Conservation (phyloP, 2,888 invertebrate species). For the Cheilosia soror region DNA sequence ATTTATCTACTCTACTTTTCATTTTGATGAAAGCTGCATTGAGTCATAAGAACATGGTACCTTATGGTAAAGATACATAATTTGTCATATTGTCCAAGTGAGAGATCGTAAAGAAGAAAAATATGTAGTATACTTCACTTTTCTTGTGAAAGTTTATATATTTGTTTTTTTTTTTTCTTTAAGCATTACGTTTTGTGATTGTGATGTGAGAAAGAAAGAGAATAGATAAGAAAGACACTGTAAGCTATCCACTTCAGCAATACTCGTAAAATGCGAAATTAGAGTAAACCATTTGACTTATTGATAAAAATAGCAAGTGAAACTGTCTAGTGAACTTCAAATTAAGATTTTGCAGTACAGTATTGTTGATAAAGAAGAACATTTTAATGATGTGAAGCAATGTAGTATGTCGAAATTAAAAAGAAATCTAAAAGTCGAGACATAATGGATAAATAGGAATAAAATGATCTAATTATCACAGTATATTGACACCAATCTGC, state of each 20-base stretch:
- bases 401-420: slow-evolving; percentile 11
- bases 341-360: slow-evolving; percentile 6
- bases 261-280: slow-evolving; percentile 24
- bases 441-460: background rate
- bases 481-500: no score
- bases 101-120: slow-evolving; percentile 20
- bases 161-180: slow-evolving; percentile 29
- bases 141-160: slow-evolving; percentile 66
- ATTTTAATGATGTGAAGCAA: slow-evolving; percentile 21
- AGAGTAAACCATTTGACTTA: slow-evolving; percentile 33
- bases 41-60: slow-evolving; percentile 30
- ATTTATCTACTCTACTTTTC: slow-evolving; percentile 4
- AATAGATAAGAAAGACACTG: slow-evolving; percentile 2
- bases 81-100: slow-evolving; percentile 15
- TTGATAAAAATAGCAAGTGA: slow-evolving; percentile 29
- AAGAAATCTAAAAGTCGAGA: background rate
- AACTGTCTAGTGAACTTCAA: slow-evolving; percentile 17
- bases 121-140: slow-evolving; percentile 23
- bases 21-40: slow-evolving; percentile 32
- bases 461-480: background rate
- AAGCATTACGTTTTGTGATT: slow-evolving; percentile 13
- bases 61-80: slow-evolving; percentile 9
- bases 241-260: slow-evolving; percentile 29
- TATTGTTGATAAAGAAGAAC: background rate
- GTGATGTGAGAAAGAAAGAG: slow-evolving; percentile 7